A percentile compares a stretch with the other conserved stretches of the same genome.
These are phyloP conservation scores for Abrostola triplasia DNA, from an alignment of 2,888 invertebrate species.

Conservation along the genomic window DNA sequence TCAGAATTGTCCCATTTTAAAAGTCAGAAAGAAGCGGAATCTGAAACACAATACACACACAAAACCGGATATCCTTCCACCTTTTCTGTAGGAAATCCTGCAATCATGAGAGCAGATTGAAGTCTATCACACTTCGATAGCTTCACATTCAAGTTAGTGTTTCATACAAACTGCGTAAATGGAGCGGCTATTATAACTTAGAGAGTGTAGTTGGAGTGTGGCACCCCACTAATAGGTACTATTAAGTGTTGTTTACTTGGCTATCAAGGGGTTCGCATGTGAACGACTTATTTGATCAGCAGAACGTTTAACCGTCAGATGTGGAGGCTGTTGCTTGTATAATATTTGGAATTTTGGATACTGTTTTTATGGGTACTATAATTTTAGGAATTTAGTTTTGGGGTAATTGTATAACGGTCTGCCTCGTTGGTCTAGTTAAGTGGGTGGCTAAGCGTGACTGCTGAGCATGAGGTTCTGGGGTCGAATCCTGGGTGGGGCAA, in stretches of 20 bases:
- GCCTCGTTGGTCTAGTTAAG: too few relatives aligned
- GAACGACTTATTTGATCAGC: not conserved
- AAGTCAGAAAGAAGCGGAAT: not conserved
- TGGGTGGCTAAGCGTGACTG: too few relatives aligned
- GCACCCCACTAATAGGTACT: not conserved
- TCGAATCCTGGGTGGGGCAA: too few relatives aligned
- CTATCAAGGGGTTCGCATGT: not conserved
- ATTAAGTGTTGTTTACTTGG: not conserved
- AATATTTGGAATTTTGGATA: not conserved
- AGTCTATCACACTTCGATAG: not conserved
- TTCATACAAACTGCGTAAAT: slow-evolving; percentile 5
- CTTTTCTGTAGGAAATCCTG: not conserved
- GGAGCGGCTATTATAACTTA: slow-evolving; percentile 40
- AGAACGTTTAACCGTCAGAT: not conserved
- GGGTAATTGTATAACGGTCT: too few relatives aligned
- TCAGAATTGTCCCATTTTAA: too few relatives aligned
- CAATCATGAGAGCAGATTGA: not conserved
- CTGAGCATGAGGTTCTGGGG: too few relatives aligned
- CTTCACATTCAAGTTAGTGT: not conserved
- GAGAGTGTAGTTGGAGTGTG: slow-evolving; percentile 24
- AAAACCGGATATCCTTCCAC: not conserved
- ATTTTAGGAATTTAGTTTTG: too few relatives aligned
- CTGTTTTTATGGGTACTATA: not conserved
- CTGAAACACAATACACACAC: not conserved
- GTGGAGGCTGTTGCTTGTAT: not conserved